Evolutionary conservation across 2,888 invertebrate species (phyloP).

Genomic region (Drosophila kuntzei): DNA sequence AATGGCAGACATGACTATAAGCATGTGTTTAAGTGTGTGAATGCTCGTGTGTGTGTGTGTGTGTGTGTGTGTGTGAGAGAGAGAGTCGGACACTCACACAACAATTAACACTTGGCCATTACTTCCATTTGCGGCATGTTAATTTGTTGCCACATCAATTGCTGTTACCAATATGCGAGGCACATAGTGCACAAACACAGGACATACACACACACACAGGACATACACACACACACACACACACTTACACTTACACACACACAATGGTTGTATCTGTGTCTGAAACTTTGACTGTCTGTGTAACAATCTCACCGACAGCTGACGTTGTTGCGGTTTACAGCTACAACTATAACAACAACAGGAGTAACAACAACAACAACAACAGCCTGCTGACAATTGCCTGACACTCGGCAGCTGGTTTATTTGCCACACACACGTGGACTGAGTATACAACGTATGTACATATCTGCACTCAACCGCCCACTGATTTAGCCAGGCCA

Average conservation of each 20-base stretch:
- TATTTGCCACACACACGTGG: conserved; percentile 77
- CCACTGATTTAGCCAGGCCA: conserved; percentile 49
- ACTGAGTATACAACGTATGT: conserved; percentile 14
- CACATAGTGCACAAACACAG: conserved; percentile 53
- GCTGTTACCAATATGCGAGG: conserved; percentile 75
- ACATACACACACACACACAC: conserved; percentile 31
- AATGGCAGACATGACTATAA: conserved; percentile 33
- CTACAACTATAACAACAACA: conserved; percentile 73
- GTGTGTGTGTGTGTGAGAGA: conserved; percentile 28
- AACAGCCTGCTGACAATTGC: conserved; percentile 74
- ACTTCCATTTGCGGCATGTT: conserved; percentile 84
- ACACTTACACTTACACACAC: conserved; percentile 22
- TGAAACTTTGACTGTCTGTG: conserved; percentile 39
- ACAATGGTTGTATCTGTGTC: conserved; percentile 12
- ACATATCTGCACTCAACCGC: conserved; percentile 11
- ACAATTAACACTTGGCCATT: conserved; percentile 82
- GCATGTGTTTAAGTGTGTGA: conserved; percentile 23
- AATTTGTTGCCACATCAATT: conserved; percentile 84
- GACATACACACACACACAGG: conserved; percentile 9
- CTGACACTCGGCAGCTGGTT: conserved; percentile 77
- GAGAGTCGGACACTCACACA: conserved; percentile 53
- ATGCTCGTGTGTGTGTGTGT: conserved; percentile 15
- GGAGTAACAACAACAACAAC: conserved; percentile 22
- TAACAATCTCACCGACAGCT: conserved; percentile 81
- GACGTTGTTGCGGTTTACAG: conserved; percentile 74